Base-by-base conservation (phyloP, 1,140 invertebrate genomes). In the Eurosta solidaginis region DNA sequence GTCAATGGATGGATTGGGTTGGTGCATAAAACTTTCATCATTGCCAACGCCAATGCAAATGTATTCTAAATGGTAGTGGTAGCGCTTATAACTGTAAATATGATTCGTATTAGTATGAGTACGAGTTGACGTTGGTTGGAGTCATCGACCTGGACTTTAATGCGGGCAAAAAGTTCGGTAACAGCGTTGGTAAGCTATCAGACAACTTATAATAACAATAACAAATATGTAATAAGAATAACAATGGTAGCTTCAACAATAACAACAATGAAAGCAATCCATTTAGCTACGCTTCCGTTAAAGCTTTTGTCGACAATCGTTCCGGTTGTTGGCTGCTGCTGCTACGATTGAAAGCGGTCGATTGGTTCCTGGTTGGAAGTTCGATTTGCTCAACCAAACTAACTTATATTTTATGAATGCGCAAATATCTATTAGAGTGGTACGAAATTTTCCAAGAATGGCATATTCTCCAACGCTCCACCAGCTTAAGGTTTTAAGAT, bases 221-320 rank as follows among this genome's bases (percentile, higher is more conserved):
- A 68, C 59, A 68, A 68, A 68, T 33, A 68, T n/a, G 33, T 40
- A 68, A 40, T 33, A 68, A 68, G n/a, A 68, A 40, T 36, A 68
- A 68, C 22, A 59, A 59, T 33, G 33, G 22, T 29, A 27, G 25
- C 27, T 17, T 36, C 33, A 40, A 68, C 33, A 68, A 68, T 20
- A 68, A 68, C 59, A 68, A 68, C 59, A 68, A 68, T 40, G 59
- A 29, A 68, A 36, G 59, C 59, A 68, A 68, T 68, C 59, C 59
- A 68, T 68, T 68, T 68, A 68, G 59, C 59, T 40, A 68, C 59
- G 59, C 59, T 68, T 68, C 59, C 59, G 59, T 29, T 68, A 68
- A n/a, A 68, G 59, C 59, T 42, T 68, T 68, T 68, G 59, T 68
- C 59, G 59, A 33, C 33, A 68, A 68, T 68, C 59, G 59, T 68